Percentiles rank a stretch among this genome's conserved stretches.
Evolutionary conservation across 2,888 invertebrate species (phyloP).

Genomic region (Oscheius sp.): DNA sequence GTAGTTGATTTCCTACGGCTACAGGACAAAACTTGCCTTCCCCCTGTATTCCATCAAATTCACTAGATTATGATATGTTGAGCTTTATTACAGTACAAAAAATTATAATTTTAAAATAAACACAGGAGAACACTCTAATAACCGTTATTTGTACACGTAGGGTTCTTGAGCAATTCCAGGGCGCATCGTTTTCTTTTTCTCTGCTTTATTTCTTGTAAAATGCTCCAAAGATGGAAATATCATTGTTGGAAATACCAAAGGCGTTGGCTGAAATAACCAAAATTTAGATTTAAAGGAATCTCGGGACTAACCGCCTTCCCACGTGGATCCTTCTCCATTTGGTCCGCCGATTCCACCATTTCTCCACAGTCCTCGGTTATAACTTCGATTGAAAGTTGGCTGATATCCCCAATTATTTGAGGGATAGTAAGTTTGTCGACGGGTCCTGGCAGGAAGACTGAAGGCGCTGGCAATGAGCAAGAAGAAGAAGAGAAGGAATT

Average conservation of each 20-base stretch:
- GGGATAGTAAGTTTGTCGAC: slow-evolving; percentile 19
- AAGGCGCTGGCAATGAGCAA: neutral
- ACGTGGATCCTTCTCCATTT: slow-evolving; percentile 29
- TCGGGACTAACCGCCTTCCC: slow-evolving; percentile 28
- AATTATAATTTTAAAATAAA: too few relatives aligned
- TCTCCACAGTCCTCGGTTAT: slow-evolving; percentile 19
- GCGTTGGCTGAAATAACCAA: slow-evolving; percentile 10
- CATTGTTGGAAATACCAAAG: slow-evolving; percentile 18
- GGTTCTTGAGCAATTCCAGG: too few relatives aligned
- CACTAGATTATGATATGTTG: too few relatives aligned
- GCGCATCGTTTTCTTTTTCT: too few relatives aligned
- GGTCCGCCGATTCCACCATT: slow-evolving; percentile 27
- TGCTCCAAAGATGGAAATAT: slow-evolving; percentile 23
- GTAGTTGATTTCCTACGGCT: too few relatives aligned
- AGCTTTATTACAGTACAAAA: too few relatives aligned
- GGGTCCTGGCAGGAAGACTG: neutral
- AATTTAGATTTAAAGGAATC: neutral
- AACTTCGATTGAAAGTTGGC: neutral
- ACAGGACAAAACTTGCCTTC: too few relatives aligned
- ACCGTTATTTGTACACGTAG: too few relatives aligned
- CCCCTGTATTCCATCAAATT: too few relatives aligned
- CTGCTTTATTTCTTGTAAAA: too few relatives aligned
- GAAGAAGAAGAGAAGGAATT: slow-evolving; percentile 12
- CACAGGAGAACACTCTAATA: too few relatives aligned
- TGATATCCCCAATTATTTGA: slow-evolving; percentile 16